Base-by-base conservation (phyloP, 2,797 vertebrate genomes). In the Monodelphis domestica region DNA sequence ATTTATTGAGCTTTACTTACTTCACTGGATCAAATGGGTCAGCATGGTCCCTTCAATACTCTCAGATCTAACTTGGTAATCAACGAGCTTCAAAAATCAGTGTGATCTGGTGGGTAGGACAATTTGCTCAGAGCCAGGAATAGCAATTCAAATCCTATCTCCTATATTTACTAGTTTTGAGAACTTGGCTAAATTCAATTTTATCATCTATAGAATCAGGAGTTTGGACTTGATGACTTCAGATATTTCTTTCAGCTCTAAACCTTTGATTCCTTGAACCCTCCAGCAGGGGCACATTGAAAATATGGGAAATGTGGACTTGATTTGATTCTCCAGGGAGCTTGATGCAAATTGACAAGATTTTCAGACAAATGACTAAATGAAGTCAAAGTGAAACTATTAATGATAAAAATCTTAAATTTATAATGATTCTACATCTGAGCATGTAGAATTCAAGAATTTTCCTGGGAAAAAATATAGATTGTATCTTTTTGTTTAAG, bases 401-500 rank as follows among this genome's bases (percentile, higher is more conserved):
- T 78, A 45, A 0, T 78, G 21, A 38, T 10, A 78, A 78, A 45
- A 24, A 84, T 3, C 2, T 10, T 84, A 70, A 26, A 50, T 84
- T 84, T 50, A 84, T 45, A 84, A 84, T 50, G 84, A 10, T 84
- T 45, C 21, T 70, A 45, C 84, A 28, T 11, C 26, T 84, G 70
- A 11, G 17, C 70, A 26, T 11, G 38, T 45, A 2, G 38, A 50
- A 50, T 84, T 84, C 21, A 84, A 50, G 70, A 50, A 45, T 50
- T 50, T 84, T 50, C 24, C 38, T 26, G 3, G 21, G 38, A 17
- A 84, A 50, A 38, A 84, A 84, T 26, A 50, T 7, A 84, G 38
- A 26, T 84, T 12, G 10, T 45, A 84, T 45, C 38, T 45, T 84
- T 45, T 26, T 50, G 33, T 89, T 96, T 92, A 95, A 95, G 92